Conservation (phyloP, 2,888 invertebrate species). For the Cheilosia scutellata region DNA sequence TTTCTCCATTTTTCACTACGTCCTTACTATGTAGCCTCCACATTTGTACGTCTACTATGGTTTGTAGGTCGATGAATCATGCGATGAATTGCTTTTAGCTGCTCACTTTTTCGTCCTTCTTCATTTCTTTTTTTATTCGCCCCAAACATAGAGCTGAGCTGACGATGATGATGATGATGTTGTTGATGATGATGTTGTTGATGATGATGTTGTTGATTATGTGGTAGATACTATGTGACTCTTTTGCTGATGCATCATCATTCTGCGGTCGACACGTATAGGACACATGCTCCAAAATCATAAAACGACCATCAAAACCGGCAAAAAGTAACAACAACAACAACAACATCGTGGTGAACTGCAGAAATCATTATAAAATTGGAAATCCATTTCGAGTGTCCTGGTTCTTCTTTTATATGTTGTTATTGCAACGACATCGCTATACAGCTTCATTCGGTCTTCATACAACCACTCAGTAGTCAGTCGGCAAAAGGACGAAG, state of each 20-base stretch:
- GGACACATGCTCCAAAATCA: conserved; percentile 46
- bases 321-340: conserved; percentile 25
- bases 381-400: conserved; percentile 72
- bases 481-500: conserved; percentile 65
- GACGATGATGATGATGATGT: conserved; percentile 32
- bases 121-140: conserved; percentile 9
- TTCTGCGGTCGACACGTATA: conserved; percentile 65
- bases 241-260: conserved; percentile 61
- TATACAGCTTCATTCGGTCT: conserved; percentile 55
- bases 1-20: conserved; percentile 29
- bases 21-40: neutral
- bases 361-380: conserved; percentile 66
- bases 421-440: conserved; percentile 5
- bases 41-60: neutral
- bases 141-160: neutral
- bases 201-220: conserved; percentile 25
- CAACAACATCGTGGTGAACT: conserved; percentile 19
- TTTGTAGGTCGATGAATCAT: conserved; percentile 70
- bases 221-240: conserved; percentile 33
- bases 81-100: conserved; percentile 26
- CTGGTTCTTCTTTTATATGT: conserved; percentile 26
- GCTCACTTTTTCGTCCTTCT: conserved; percentile 22
- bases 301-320: conserved; percentile 20
- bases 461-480: conserved; percentile 53
- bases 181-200: conserved; percentile 20